phyloP scores from a whole-genome alignment of 1,140 invertebrate genomes.

The Atta colombica region DNA sequence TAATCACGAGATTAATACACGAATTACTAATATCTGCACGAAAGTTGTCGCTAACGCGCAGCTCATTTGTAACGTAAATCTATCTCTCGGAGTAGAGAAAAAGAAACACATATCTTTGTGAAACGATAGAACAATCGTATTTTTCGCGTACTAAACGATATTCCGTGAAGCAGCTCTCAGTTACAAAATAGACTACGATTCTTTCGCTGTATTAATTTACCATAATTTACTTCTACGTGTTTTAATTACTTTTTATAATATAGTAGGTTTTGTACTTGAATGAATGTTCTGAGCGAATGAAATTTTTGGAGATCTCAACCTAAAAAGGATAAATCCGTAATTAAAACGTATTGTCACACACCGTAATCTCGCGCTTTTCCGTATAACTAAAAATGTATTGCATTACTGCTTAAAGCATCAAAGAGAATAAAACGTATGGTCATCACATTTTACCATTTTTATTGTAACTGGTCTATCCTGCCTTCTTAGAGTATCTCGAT shows the following conservation, averaged over 20 bases:
- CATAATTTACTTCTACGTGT: constrained; percentile 23
- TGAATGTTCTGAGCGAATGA: constrained; percentile 62
- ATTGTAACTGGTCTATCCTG: not conserved
- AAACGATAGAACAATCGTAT: not conserved
- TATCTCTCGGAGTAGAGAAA: not conserved
- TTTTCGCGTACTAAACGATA: constrained; percentile 12
- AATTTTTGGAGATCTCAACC: not conserved
- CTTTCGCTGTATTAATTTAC: constrained; percentile 40
- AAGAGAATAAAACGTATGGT: constrained; percentile 24
- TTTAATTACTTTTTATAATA: constrained; percentile 32
- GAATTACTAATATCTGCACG: not conserved
- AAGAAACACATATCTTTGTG: not conserved
- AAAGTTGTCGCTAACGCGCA: not conserved
- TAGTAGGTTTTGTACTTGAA: constrained; percentile 74
- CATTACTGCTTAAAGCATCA: not conserved
- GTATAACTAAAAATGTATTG: constrained; percentile 13
- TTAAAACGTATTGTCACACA: constrained; percentile 12
- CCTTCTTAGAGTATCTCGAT: not conserved
- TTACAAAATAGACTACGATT: constrained; percentile 67
- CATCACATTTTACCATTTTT: not conserved
- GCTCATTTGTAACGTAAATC: not conserved
- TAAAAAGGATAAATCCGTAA: not conserved
- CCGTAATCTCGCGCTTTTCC: not conserved
- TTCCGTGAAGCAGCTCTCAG: not conserved
- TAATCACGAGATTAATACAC: constrained; percentile 1